Conservation (phyloP, 1,140 invertebrate genomes). For the Tenebrio molitor region DNA sequence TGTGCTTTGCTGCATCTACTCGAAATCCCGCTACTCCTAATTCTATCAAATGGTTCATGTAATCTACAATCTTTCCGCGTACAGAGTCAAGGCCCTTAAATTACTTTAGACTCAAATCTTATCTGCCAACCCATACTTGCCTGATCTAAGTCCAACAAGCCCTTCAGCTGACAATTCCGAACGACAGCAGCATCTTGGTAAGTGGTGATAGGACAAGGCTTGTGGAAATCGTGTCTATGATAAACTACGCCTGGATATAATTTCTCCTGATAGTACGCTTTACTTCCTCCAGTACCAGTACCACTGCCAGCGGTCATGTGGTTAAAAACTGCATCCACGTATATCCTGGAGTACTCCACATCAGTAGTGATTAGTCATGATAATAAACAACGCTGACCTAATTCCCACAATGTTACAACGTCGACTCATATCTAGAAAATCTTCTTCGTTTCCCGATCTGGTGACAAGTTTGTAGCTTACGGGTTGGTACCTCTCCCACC, state of each 20-base stretch:
- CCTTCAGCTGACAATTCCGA: conserved; percentile 81
- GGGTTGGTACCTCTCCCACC: conserved; percentile 91
- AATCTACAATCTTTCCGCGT: conserved; percentile 74
- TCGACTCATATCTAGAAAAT: conserved; percentile 79
- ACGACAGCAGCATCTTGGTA: conserved; percentile 70
- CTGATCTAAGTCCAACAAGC: conserved; percentile 82
- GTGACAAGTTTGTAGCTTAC: conserved; percentile 85
- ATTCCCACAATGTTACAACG: conserved; percentile 56
- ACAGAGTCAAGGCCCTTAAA: conserved; percentile 73
- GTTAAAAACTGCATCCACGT: conserved; percentile 88
- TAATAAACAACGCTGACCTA: conserved; percentile 45
- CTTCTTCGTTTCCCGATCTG: conserved; percentile 79
- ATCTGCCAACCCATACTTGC: background rate
- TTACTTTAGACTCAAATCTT: background rate
- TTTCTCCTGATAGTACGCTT: conserved; percentile 68
- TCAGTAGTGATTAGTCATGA: background rate
- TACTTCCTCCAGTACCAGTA: conserved; percentile 73
- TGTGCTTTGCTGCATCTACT: conserved; percentile 80
- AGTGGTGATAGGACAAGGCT: conserved; percentile 68
- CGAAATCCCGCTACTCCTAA: conserved; percentile 86
- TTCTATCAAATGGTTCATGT: conserved; percentile 79
- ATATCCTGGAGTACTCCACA: conserved; percentile 73
- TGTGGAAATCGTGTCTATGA: conserved; percentile 71
- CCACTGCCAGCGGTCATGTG: conserved; percentile 81
- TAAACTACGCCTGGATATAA: conserved; percentile 74